Evolutionary conservation across 2,797 vertebrate genomes (phyloP).

Genomic region (Oceanodroma leucorhoa): DNA sequence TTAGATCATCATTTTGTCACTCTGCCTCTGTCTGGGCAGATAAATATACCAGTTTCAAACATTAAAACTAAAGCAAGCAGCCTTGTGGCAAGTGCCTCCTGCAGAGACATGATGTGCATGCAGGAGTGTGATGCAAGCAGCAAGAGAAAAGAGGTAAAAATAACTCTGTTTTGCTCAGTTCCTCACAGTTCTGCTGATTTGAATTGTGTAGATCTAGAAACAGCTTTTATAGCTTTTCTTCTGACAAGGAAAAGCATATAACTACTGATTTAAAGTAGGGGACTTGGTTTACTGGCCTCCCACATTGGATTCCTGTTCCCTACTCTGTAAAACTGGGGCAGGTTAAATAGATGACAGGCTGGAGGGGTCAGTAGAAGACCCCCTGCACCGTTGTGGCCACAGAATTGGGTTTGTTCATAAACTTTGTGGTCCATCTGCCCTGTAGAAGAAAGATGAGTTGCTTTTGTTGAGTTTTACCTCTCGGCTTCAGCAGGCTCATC

Average conservation of each 20-base stretch:
- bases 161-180: constrained; percentile 11
- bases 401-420: background rate
- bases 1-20: background rate
- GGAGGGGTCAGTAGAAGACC: background rate
- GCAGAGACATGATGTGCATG: background rate
- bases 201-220: background rate
- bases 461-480: background rate
- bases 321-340: background rate
- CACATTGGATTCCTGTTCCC: background rate
- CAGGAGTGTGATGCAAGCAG: constrained; percentile 18
- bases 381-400: background rate
- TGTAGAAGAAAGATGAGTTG: background rate
- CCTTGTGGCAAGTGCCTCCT: constrained; percentile 3
- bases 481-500: background rate
- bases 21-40: background rate
- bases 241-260: background rate
- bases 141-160: constrained; percentile 21
- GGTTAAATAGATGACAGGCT: background rate
- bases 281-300: background rate
- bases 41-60: constrained; percentile 3
- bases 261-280: background rate
- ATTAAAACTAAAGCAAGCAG: background rate
- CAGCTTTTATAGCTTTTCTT: background rate
- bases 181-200: background rate
- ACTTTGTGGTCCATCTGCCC: background rate